These are phyloP conservation scores for Anthoscopus minutus DNA, from an alignment of 2,113 vertebrate genomes.

Conservation along the genomic window DNA sequence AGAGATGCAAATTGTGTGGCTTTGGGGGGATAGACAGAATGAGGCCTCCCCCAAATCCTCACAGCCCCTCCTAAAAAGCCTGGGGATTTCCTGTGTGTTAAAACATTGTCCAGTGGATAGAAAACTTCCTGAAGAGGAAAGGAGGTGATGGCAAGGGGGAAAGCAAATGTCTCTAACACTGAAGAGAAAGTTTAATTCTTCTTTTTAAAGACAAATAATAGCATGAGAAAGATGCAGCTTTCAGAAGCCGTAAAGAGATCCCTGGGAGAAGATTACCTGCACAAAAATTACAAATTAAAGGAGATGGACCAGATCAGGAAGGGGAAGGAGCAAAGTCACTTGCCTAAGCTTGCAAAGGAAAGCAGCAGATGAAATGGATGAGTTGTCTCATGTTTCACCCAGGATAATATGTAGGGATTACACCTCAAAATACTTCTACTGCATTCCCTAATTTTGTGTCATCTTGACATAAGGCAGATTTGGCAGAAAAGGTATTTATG, in stretches of 20 bases:
- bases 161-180: background rate
- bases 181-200: background rate
- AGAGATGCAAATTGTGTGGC: background rate
- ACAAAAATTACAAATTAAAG: background rate
- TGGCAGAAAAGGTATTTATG: background rate
- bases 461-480: background rate
- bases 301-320: background rate
- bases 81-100: background rate
- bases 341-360: background rate
- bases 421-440: background rate
- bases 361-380: background rate
- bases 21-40: background rate
- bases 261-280: background rate
- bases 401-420: background rate
- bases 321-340: background rate
- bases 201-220: background rate
- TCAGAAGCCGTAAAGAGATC: background rate
- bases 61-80: background rate
- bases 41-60: background rate
- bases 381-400: background rate
- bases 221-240: background rate
- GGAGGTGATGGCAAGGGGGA: fast-evolving
- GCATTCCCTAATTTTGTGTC: background rate
- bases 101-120: background rate
- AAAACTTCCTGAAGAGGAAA: background rate